A percentile compares a stretch with the other conserved stretches of the same genome.
Conservation (phyloP, 1,140 invertebrate species). For the Hestina assimilis region DNA sequence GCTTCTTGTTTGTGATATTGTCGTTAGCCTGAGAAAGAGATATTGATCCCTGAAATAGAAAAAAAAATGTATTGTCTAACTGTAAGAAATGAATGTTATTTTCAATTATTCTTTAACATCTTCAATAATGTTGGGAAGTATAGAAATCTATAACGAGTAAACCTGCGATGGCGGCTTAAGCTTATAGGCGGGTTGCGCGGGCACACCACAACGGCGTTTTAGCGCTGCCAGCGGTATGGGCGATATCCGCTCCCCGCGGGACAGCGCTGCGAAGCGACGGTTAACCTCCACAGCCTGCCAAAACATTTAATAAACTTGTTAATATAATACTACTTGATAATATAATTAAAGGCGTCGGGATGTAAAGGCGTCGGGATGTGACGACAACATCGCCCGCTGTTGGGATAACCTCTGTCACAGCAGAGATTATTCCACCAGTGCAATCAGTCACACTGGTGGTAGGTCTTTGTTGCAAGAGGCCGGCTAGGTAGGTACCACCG, state of each 20-base stretch:
- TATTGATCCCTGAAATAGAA: constrained; percentile 30
- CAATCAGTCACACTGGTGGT: too few species aligned
- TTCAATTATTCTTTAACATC: too few species aligned
- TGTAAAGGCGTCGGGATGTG: too few species aligned
- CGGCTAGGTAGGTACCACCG: too few species aligned
- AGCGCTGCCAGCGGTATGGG: constrained; percentile 22
- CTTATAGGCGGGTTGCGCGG: neutral
- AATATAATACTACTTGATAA: too few species aligned
- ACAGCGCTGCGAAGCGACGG: constrained; percentile 41
- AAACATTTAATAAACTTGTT: neutral
- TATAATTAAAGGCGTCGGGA: too few species aligned
- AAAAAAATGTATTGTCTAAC: neutral
- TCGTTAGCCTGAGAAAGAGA: constrained; percentile 38
- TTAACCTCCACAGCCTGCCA: constrained; percentile 33
- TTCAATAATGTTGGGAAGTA: too few species aligned
- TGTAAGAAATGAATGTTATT: too few species aligned
- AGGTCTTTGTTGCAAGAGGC: too few species aligned
- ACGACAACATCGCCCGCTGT: too few species aligned
- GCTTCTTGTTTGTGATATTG: constrained; percentile 32
- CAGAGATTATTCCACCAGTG: too few species aligned
- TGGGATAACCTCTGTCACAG: too few species aligned
- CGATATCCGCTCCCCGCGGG: constrained; percentile 30
- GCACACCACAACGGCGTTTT: constrained; percentile 20
- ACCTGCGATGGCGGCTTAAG: neutral
- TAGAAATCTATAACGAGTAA: neutral